Percentiles rank a stretch among this genome's conserved stretches.
Conservation (phyloP, 2,888 invertebrate genomes). For the Eudasyphora cyanicolor region DNA sequence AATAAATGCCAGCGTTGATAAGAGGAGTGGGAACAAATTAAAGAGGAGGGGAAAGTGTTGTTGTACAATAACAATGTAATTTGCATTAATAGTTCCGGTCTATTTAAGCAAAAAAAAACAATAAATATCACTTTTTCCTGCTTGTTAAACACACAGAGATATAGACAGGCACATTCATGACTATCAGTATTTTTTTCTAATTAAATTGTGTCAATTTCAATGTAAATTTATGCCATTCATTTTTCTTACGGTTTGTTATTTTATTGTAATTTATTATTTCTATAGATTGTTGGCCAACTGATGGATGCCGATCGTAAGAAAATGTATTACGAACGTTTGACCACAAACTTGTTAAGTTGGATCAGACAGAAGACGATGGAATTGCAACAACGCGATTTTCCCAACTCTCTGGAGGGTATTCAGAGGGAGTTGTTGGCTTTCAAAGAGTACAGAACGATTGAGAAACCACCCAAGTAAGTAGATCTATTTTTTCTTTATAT, state of each 20-base stretch:
- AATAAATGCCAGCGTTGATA: neutral
- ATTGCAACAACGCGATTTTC: slow-evolving; percentile 92
- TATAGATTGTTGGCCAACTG: slow-evolving; percentile 96
- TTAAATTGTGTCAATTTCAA: slow-evolving; percentile 8
- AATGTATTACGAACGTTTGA: slow-evolving; percentile 91
- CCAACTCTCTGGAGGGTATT: slow-evolving; percentile 96
- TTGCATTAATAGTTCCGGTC: slow-evolving; percentile 57
- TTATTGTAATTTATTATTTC: neutral
- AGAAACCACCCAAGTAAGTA: slow-evolving; percentile 97
- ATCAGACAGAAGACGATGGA: slow-evolving; percentile 91
- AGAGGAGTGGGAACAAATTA: neutral
- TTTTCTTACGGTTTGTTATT: neutral
- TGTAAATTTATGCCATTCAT: neutral
- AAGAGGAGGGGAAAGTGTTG: neutral
- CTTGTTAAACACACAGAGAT: neutral
- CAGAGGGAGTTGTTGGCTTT: slow-evolving; percentile 93
- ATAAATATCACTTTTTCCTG: slow-evolving; percentile 34
- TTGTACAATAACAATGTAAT: slow-evolving; percentile 33
- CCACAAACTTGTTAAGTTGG: slow-evolving; percentile 94
- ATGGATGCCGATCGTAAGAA: slow-evolving; percentile 97
- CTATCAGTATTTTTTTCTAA: slow-evolving; percentile 26
- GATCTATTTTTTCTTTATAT: no score
- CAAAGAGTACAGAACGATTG: slow-evolving; percentile 96
- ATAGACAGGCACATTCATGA: neutral
- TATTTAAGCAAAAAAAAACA: slow-evolving; percentile 53